Evolutionary conservation across 2,888 invertebrate genomes (phyloP).

Genomic region (Diarsia mendica): DNA sequence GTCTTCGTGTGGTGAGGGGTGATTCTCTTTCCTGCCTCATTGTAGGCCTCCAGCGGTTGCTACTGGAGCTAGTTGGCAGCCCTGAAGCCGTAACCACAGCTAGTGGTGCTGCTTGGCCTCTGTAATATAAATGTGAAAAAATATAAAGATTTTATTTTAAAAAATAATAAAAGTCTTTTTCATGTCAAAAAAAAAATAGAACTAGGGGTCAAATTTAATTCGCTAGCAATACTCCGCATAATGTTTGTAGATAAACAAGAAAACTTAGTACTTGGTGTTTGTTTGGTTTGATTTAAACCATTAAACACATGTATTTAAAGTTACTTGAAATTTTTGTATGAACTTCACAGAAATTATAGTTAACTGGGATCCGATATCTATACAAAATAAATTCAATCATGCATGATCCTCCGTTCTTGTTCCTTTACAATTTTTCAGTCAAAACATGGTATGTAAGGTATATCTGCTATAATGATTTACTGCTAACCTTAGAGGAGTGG

Average conservation of each 20-base stretch:
- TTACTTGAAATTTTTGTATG: not conserved
- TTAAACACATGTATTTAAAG: not conserved
- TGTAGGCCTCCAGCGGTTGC: not conserved
- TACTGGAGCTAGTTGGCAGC: not conserved
- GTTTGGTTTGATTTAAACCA: too few relatives aligned
- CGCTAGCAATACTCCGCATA: not conserved
- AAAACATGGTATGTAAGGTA: not conserved
- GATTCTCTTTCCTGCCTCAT: not conserved
- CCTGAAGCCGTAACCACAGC: slow-evolving; percentile 1
- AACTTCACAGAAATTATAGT: not conserved
- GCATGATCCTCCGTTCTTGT: not conserved
- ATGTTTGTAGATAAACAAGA: too few relatives aligned
- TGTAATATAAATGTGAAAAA: not conserved
- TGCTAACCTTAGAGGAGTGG: not conserved
- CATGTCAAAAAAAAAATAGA: too few relatives aligned
- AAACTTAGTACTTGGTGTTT: too few relatives aligned
- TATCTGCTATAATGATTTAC: not conserved
- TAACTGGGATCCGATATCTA: not conserved
- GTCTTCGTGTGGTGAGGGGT: not conserved
- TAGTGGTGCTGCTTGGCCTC: not conserved
- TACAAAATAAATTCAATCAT: not conserved
- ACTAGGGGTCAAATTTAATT: not conserved
- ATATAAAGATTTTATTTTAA: not conserved
- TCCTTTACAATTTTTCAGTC: not conserved
- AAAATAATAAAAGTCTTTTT: too few relatives aligned